Base-by-base conservation (phyloP, 2,888 invertebrate genomes). In the Stomorhina lunata region DNA sequence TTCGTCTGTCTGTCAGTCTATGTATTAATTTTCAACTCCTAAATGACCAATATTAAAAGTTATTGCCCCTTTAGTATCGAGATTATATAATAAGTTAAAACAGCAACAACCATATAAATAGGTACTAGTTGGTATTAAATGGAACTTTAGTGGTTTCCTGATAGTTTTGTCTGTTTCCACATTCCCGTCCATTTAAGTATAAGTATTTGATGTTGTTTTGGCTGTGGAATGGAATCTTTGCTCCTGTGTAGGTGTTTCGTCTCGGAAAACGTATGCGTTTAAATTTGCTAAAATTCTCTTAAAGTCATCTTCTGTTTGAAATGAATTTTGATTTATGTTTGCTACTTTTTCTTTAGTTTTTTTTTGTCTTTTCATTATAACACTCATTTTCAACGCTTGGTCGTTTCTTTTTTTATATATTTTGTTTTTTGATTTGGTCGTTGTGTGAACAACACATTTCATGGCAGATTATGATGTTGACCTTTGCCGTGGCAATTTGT, bases 281-380 rank as follows among this genome's bases (percentile, higher is more conserved):
- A 50, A 73, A 55, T 20, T 12, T 20, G 50, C 15, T 45, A 45
- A 81, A 72, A 22, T 48, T 76, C 71, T 65, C 57, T 68, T 68
- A 45, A 72, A 66, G 59, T 68, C 72, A 25, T 66, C 66, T 73
- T 32, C 53, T 59, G 15, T 87, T 85, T 88, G 73, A 87, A 87
- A 86, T 87, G 34, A 85, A 86, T 87, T 90, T 88, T 89, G 90
- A 89, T 90, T 89, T 89, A 89, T 90, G 90, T 86, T n/a, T 71
- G 69, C 77, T 85, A 85, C 77, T 79, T 69, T 50, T 73, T 81
- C 40, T 84, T 84, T 4, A 80, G 81, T 69, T 32, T 43, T 34
- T 84, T 76, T 12, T 81, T 84, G 82, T 86, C 85, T 84, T 84
- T 86, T 86, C 81, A 72, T 81, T 73, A 78, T 78, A 84, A 85